Evolutionary conservation across 1,140 invertebrate genomes (phyloP), one percentile per base, ranked within the genome.

Genomic region (Yoshiicerus persimilis): DNA sequence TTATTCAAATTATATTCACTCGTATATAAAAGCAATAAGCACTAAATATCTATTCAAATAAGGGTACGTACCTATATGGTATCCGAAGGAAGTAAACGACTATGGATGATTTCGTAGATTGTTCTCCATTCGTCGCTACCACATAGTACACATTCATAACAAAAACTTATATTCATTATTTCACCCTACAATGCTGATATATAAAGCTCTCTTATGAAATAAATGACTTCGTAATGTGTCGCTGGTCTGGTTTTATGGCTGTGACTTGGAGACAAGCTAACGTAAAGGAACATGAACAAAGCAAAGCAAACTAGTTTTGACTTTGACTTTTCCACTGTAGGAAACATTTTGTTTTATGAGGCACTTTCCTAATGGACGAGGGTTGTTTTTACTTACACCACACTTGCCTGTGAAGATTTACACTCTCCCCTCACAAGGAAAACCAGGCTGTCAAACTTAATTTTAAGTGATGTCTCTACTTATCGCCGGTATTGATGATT

Each of bases 391-490:
- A n/a, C 75, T 80, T 32, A 3, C 20, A 16, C 10, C 23, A 38
- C 75, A 38, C 32, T 80, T 80, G 9, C 75, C 30, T 6, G 47
- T 4, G 13, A 23, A 80, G 75, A 80, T 80, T 80, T 80, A 80
- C 75, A 80, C 32, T 30, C 75, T 80, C 75, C 75, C 75, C 75
- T 80, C 32, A 34, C 75, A 36, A 16, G 16, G 4, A 56, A 56
- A 80, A 80, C 75, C 27, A 16, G 32, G 4, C 30, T 80, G 75
- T 80, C 75, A 80, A 34, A 80, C 32, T 80, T 80, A 80, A 80
- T 80, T 80, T 80, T 80, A 80, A 80, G 32, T 80, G 75, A 80
- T 80, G 75, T 80, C 75, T 80, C 75, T 80, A 80, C 75, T 80
- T 80, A 80, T 80, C 75, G 34, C 75, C 30, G 13, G 20, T 80